Base-by-base conservation (phyloP, 1,140 invertebrate species). In the Akabosia matsudoensis region DNA sequence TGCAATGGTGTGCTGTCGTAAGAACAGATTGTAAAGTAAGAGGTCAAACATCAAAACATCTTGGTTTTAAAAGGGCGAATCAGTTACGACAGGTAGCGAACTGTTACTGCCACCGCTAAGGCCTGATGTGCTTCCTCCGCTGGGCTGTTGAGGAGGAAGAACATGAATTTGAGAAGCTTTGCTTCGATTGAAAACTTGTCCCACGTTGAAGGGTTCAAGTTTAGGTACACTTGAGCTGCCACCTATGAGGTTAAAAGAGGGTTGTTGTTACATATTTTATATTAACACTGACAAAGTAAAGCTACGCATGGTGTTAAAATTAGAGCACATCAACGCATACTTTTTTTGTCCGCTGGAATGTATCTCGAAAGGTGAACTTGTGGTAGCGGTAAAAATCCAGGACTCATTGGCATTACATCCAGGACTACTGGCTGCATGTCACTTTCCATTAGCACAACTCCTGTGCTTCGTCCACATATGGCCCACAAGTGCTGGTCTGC, bases 401-500 rank as follows among this genome's bases (percentile, higher is more conserved):
- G 91, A 2, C 91, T 91, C 31, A 97, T 85, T 30, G 95, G 95
- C 91, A 97, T 95, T 16, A 97, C 93, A 82, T 97, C 94, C 74
- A 97, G 85, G 0, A 89, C 89, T 56, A 96, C 91, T 70, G 87
- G 89, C 84, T 93, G 92, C 71, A 89, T 88, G 18, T 88, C 85
- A 52, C 87, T 86, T 79, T 93, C 92, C 85, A 95, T 89, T 10
- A 89, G 92, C 67, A 96, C 89, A 18, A 96, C 92, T 70, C 93
- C 80, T 78, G 94, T 92, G 74, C 93, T 94, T 76, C 92, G 88
- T 52, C 94, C 94, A 83, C 93, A 93, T 16, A 97, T 91, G 1
- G 93, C 94, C 95, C 96, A 97, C 87, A 95, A 90, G 30, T 91
- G 92, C 84, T 94, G 93, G 85, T 97, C 95, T 31, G 92, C 92